phyloP scores from a whole-genome alignment of 2,113 vertebrate species.

The Oxyura jamaicensis region DNA sequence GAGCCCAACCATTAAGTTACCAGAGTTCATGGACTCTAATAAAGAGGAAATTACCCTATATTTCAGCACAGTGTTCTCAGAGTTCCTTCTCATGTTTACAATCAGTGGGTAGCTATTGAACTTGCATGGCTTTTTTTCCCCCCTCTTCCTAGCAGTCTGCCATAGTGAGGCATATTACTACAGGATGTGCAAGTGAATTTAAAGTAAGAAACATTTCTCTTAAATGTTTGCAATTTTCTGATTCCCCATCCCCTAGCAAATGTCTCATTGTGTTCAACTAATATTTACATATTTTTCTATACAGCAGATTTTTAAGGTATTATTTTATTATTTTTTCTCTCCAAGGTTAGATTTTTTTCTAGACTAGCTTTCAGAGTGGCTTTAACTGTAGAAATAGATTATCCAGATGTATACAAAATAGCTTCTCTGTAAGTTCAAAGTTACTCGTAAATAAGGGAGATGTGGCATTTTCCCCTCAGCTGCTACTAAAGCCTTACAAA shows the following conservation, averaged over 20 bases:
- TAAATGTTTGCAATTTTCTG: slow-evolving; percentile 75
- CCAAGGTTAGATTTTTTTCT: slow-evolving; percentile 21
- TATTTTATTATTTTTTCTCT: slow-evolving; percentile 36
- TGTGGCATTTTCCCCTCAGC: neutral
- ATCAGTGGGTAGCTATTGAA: slow-evolving; percentile 65
- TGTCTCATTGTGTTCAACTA: slow-evolving; percentile 49
- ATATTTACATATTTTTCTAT: slow-evolving; percentile 65
- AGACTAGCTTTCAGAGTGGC: slow-evolving; percentile 15
- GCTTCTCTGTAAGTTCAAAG: slow-evolving; percentile 49
- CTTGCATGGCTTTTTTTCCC: slow-evolving; percentile 28
- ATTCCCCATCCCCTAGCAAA: slow-evolving; percentile 44
- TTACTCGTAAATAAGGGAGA: slow-evolving; percentile 53
- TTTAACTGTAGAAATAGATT: slow-evolving; percentile 55
- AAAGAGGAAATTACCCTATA: slow-evolving; percentile 63
- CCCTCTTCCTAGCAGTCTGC: slow-evolving; percentile 8
- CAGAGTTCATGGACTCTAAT: slow-evolving; percentile 61
- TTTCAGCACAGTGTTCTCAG: slow-evolving; percentile 52
- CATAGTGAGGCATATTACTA: slow-evolving; percentile 37
- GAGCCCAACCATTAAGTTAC: slow-evolving; percentile 23
- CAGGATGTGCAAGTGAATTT: slow-evolving; percentile 56
- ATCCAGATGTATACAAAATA: slow-evolving; percentile 64
- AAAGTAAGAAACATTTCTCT: slow-evolving; percentile 70
- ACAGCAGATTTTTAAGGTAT: slow-evolving; percentile 24
- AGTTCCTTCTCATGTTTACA: slow-evolving; percentile 65
- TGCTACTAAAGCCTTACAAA: slow-evolving; percentile 38